phyloP scores from a whole-genome alignment of 2,797 vertebrate genomes.

The Stomatorhinus walkeri region DNA sequence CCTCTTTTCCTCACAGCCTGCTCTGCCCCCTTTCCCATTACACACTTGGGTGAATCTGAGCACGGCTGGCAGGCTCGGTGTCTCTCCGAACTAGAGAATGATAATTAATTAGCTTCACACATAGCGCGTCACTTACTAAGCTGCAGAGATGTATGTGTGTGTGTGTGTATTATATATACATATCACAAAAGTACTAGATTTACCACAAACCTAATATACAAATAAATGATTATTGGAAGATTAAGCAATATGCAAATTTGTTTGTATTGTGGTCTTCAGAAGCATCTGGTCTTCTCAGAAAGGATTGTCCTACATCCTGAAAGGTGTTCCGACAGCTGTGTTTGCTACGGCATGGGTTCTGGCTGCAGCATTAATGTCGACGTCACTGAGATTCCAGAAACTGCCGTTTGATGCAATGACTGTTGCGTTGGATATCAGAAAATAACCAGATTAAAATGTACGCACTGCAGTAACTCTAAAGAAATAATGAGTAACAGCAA shows the following conservation, averaged over 20 bases:
- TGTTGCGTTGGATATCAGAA: background rate
- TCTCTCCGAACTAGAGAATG: constrained; percentile 36
- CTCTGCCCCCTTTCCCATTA: constrained; percentile 75
- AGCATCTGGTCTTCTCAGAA: background rate
- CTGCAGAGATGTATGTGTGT: background rate
- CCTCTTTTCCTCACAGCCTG: constrained; percentile 52
- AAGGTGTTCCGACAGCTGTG: background rate
- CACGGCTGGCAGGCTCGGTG: constrained; percentile 40
- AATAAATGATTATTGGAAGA: background rate
- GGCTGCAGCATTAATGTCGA: background rate
- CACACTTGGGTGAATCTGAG: constrained; percentile 79
- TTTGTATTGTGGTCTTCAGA: background rate
- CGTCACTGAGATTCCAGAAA: background rate
- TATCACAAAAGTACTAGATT: background rate
- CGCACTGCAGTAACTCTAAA: background rate
- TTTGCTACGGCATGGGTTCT: background rate
- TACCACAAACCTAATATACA: background rate
- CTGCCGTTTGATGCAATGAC: background rate
- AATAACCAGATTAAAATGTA: background rate
- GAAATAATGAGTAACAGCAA: background rate
- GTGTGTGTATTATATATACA: background rate
- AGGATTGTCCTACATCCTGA: background rate
- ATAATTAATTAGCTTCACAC: constrained; percentile 36
- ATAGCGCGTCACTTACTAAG: background rate
- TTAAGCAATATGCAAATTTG: background rate